Base-by-base conservation (phyloP, 2,113 vertebrate species). In the Gopherus evgoodei region DNA sequence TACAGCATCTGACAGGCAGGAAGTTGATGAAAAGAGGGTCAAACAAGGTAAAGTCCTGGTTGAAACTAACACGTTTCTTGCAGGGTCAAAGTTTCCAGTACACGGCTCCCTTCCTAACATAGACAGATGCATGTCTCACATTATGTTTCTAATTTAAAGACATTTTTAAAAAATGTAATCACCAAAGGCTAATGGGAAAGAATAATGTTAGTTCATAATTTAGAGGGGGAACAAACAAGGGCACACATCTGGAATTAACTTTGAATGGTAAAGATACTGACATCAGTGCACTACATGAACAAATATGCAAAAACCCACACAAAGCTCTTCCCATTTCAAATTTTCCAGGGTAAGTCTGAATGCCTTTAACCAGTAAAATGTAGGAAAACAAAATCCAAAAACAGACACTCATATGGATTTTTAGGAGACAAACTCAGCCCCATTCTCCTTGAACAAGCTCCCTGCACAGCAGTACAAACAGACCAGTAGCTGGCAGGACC, bases 171-270 rank as follows among this genome's bases (percentile, higher is more conserved):
- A 96, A 90, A 93, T 81, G 90, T 76, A 95, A 94, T 91, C 81
- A 91, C 75, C 62, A 49, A 96, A 95, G 62, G 3, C 79, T 90
- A 94, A 92, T 95, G 83, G 56, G 29, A 90, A 94, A 95, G 79
- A 93, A 88, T 91, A 93, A 87, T 83, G 91, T 87, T 91, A 86
- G 87, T 95, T 95, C 79, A 88, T 81, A 83, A 91, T 83, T 83
- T 83, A 84, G 85, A 78, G 78, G 57, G 81, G 35, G 50, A 24
- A 82, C 52, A 96, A 93, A 89, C 84, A 89, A 91, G 14, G 10
- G 27, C 81, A 22, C 22, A 88, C 88, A 91, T 97, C 81, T 93
- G 93, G 94, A 95, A 81, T 93, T 91, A 91, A 50, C 54, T 95
- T 87, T n/a, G 84, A 88, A 65, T 89, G 69, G 24, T 65, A 95